These are phyloP conservation scores for Pelodiscus sinensis DNA, from an alignment of 2,113 vertebrate genomes.

Conservation along the genomic window DNA sequence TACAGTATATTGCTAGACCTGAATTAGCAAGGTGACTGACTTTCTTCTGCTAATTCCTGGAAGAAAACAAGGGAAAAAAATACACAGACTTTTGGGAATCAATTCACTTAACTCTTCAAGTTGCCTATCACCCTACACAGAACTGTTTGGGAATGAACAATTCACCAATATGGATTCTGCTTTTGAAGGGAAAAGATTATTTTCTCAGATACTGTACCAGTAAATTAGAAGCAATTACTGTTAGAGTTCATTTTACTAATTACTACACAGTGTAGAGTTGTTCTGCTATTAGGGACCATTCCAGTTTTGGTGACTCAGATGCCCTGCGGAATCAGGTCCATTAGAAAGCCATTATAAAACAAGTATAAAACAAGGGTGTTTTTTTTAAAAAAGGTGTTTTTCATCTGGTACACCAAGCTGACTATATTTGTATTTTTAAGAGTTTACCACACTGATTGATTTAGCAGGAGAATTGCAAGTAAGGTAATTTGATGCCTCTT, in stretches of 20 bases:
- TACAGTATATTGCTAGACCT: conserved; percentile 18
- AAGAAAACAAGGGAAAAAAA: conserved; percentile 1
- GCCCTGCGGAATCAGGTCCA: background rate
- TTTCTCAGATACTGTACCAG: background rate
- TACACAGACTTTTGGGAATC: background rate
- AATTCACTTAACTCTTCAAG: background rate
- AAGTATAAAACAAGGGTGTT: background rate
- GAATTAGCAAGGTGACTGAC: conserved; percentile 7
- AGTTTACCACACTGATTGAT: background rate
- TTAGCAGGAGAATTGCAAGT: background rate
- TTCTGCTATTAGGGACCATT: background rate
- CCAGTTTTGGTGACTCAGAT: background rate
- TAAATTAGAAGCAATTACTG: background rate
- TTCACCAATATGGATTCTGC: background rate
- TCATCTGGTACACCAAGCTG: background rate
- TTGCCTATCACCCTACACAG: background rate
- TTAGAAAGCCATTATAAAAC: conserved; percentile 1
- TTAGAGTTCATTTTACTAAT: background rate
- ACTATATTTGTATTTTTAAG: background rate
- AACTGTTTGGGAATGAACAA: background rate
- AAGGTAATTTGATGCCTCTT: background rate
- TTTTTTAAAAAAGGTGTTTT: background rate
- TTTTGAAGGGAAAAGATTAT: background rate
- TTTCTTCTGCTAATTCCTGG: conserved; percentile 31
- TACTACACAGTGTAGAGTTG: background rate